Evolutionary conservation across 1,140 invertebrate genomes (phyloP), one percentile per base, ranked within the genome.

Genomic region (Drepana arcuata): DNA sequence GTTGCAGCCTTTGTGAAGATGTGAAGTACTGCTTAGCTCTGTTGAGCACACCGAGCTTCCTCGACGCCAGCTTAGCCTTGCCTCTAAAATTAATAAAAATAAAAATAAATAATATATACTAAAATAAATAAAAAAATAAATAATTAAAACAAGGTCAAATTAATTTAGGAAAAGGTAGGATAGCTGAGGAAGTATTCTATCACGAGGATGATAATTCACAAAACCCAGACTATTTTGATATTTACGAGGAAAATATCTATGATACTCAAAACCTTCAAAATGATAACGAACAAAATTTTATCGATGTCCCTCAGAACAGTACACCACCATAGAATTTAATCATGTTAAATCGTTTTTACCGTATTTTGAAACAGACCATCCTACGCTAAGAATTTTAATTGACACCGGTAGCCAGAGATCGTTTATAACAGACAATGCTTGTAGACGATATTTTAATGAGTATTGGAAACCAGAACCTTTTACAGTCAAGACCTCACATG

Each of bases 331-430:
- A 37, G 38, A 41, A 34, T 48, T 48, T 41, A 48, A 48, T 25
- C 31, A 33, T 18, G 34, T 48, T 14, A 48, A 48, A 38, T 48
- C 45, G 3, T 48, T 34, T 34, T 18, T 48, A 10, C 44, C 44
- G 3, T 47, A 41, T 24, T 47, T 47, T 29, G 44, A 47, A 33
- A 47, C 37, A 23, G 7, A 36, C 16, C 16, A 15, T 24, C 38
- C 34, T 14, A 41, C 41, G 16, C 26, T 41, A 29, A 41, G 38
- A 41, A 33, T 34, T 29, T 14, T 48, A 15, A 38, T 41, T 9
- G 37, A 47, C 13, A 36, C 37, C 2, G 43, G 43, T 11, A 46
- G 43, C 18, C 43, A 46, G 18, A 10, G 37, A 5, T 47, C 38
- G 2, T 47, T 47, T 26, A 47, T 47, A 2, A 41, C 44, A 13